phyloP scores from a whole-genome alignment of 2,113 vertebrate genomes.

The Odobenus rosmarus region DNA sequence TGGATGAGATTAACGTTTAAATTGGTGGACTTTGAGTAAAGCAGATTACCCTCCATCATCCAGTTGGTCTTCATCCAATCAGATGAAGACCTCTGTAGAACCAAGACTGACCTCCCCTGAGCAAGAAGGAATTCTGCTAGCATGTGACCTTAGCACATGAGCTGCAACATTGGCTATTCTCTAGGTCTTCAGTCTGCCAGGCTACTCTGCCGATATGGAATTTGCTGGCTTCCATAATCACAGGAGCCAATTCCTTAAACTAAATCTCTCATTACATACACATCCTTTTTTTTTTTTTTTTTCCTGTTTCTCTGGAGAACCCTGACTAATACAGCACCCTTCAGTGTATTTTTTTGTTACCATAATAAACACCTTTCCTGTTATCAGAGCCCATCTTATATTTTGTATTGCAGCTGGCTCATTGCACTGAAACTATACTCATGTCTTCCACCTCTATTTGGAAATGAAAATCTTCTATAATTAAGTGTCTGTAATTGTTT shows the following conservation, averaged over 20 bases:
- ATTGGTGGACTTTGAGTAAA: background rate
- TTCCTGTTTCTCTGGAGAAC: background rate
- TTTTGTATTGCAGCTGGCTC: background rate
- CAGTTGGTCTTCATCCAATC: background rate
- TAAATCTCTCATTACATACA: background rate
- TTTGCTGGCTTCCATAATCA: background rate
- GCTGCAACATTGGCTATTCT: background rate
- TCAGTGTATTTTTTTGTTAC: background rate
- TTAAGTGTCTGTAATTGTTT: constrained; percentile 2
- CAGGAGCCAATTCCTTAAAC: background rate
- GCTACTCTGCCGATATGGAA: background rate
- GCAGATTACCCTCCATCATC: background rate
- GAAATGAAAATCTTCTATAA: background rate
- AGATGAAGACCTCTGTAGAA: background rate
- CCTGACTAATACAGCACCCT: background rate
- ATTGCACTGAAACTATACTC: background rate
- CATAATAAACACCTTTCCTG: background rate
- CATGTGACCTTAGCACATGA: background rate
- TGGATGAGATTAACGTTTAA: background rate
- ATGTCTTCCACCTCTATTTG: constrained; percentile 20
- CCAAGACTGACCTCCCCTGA: background rate
- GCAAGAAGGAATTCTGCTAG: background rate
- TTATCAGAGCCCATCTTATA: background rate
- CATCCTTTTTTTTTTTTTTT: background rate
- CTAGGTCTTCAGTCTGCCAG: background rate